A percentile compares a stretch with the other conserved stretches of the same genome.
Conservation (phyloP, 2,888 invertebrate species). For the Heliconius ethilla region DNA sequence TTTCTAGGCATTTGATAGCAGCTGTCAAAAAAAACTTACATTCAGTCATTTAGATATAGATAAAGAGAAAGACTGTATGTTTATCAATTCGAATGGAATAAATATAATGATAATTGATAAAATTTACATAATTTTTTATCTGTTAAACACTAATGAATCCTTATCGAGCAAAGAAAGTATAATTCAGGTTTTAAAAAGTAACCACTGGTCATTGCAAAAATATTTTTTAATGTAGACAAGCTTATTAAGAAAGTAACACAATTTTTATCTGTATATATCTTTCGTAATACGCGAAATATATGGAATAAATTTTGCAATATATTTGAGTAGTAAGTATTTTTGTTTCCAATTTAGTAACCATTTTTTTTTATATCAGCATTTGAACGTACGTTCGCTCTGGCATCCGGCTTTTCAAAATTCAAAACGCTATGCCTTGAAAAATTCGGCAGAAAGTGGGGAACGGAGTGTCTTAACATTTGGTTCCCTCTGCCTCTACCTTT, state of each 20-base stretch:
- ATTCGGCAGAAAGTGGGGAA: too few relatives aligned
- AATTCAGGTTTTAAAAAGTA: not conserved
- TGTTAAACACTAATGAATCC: not conserved
- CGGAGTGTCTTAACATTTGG: too few relatives aligned
- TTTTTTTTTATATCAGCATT: too few relatives aligned
- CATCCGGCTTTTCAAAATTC: too few relatives aligned
- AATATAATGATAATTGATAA: slow-evolving; percentile 10
- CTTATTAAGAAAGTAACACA: slow-evolving; percentile 2
- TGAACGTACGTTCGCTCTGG: not conserved
- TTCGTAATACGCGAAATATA: not conserved
- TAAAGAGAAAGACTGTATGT: not conserved
- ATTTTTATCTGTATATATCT: not conserved
- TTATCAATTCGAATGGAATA: not conserved
- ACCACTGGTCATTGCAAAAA: not conserved
- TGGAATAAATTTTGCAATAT: not conserved
- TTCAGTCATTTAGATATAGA: slow-evolving; percentile 8
- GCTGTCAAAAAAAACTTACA: slow-evolving; percentile 14
- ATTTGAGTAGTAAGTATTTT: not conserved
- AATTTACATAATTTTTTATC: slow-evolving; percentile 5
- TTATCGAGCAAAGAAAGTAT: slow-evolving; percentile 11
- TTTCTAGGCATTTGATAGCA: slow-evolving; percentile 18
- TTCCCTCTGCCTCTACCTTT: too few relatives aligned
- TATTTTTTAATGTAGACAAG: not conserved
- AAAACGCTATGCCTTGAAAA: too few relatives aligned
- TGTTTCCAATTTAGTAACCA: too few relatives aligned